These are phyloP conservation scores for Podarcis lilfordi DNA, from an alignment of 2,797 vertebrate species.

Conservation along the genomic window DNA sequence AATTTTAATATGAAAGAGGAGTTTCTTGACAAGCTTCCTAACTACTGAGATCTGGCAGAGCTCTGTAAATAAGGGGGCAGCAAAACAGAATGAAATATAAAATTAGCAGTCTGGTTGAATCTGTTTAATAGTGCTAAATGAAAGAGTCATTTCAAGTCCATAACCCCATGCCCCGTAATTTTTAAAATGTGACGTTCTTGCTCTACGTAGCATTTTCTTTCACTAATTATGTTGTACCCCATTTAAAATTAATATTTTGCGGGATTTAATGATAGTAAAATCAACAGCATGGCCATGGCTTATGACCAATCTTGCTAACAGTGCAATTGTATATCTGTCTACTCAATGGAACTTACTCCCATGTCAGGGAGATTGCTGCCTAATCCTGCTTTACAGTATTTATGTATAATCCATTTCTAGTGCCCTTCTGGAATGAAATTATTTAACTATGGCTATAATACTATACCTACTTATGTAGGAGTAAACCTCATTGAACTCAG, in stretches of 20 bases:
- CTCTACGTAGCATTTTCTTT: conserved; percentile 15
- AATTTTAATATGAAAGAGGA: not conserved
- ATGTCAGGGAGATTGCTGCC: not conserved
- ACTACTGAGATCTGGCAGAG: not conserved
- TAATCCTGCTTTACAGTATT: not conserved
- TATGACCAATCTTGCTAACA: not conserved
- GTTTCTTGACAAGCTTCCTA: conserved; percentile 6
- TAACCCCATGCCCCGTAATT: conserved; percentile 32
- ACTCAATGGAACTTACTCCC: not conserved
- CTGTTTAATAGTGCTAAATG: not conserved
- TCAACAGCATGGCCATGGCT: not conserved
- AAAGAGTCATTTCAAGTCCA: not conserved
- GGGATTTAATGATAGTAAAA: conserved; percentile 27
- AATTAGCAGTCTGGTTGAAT: not conserved
- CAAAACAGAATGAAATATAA: not conserved
- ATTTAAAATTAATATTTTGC: conserved; percentile 12
- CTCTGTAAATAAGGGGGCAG: conserved; percentile 6
- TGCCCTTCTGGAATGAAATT: not conserved
- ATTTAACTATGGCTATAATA: not conserved
- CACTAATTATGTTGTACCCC: conserved; percentile 1
- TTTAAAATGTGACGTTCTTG: not conserved
- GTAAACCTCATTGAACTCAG: not conserved
- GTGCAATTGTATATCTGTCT: not conserved
- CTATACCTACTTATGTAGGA: not conserved
- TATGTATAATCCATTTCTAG: not conserved